Evolutionary conservation across 1,140 invertebrate genomes (phyloP), one percentile per base, ranked within the genome.

Genomic region (Panonychus citri): DNA sequence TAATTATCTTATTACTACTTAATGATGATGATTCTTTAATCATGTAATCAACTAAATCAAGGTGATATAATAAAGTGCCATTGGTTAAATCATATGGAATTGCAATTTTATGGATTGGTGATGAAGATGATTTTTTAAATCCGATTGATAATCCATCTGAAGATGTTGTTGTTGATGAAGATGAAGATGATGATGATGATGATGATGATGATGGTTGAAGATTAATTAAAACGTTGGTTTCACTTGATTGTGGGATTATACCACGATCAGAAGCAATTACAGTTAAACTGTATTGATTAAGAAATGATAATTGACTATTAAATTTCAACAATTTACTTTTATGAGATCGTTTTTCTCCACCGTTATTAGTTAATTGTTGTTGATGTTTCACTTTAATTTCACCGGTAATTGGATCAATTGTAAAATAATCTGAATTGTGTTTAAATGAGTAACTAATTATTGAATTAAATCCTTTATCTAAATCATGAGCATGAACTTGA

Each of bases 401-500:
- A 1, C 89, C 90, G 28, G 81, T 87, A 1, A 82, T 80, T 1
- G 86, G 82, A 70, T 95, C 85, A 3, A 95, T 79, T 24, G 79
- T 78, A 67, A 96, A 95, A 30, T 88, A 72, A 66, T 87, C 83
- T 0, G 87, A 91, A 0, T 87, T 83, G 65, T 88, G 80, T 68
- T 87, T 81, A 15, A 95, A 70, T 2, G 81, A 81, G 70, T 94
- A 97, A 3, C 84, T 86, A 53, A 95, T 82, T 0, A 86, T 78
- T 1, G 89, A 90, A 69, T 97, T 96, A 1, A 88, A 87, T 0
- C 86, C 86, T 64, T 93, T 90, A 65, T 94, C 89, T 59, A 78
- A 73, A 71, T 94, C 89, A 0, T 77, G 79, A 3, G 88, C 88
- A 19, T 79, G 76, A 0, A 94, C 85, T 71, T 86, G 83, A 4